Conservation (phyloP, 2,888 invertebrate genomes). For the Amphipoea oculea region DNA sequence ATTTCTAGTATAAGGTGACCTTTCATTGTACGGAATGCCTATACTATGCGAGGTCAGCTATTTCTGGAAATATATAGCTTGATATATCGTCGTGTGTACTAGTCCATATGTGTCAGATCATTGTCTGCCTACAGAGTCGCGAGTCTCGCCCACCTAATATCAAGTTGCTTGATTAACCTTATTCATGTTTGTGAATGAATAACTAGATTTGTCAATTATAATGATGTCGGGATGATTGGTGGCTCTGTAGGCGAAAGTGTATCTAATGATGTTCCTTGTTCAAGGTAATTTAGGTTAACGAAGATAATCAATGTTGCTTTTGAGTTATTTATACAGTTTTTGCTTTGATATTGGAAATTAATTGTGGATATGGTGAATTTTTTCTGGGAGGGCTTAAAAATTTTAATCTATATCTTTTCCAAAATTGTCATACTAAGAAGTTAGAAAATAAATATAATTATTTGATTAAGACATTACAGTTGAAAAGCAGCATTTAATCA, state of each 20-base stretch:
- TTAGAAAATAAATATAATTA: background rate
- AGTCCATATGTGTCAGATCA: constrained; percentile 59
- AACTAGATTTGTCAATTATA: constrained; percentile 67
- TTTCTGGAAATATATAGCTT: background rate
- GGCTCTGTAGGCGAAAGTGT: constrained; percentile 81
- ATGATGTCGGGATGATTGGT: constrained; percentile 70
- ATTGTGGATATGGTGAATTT: background rate
- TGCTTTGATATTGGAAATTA: background rate
- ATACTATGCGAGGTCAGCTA: constrained; percentile 5
- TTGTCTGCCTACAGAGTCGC: constrained; percentile 82
- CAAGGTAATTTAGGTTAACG: constrained; percentile 20
- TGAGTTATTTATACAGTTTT: constrained; percentile 3
- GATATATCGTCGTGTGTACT: constrained; percentile 2
- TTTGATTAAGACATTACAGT: background rate
- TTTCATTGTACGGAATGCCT: background rate
- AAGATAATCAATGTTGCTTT: background rate
- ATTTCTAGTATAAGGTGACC: constrained; percentile 1
- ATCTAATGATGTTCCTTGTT: constrained; percentile 40
- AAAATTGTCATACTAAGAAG: background rate
- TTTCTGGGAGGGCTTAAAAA: background rate
- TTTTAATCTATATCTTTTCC: background rate
- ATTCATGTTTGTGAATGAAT: constrained; percentile 70
- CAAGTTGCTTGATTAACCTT: constrained; percentile 89
- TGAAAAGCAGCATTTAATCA: background rate
- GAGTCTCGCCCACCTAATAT: constrained; percentile 79